Base-by-base conservation (phyloP, 2,888 invertebrate genomes). In the Arrhopalites spinosus region DNA sequence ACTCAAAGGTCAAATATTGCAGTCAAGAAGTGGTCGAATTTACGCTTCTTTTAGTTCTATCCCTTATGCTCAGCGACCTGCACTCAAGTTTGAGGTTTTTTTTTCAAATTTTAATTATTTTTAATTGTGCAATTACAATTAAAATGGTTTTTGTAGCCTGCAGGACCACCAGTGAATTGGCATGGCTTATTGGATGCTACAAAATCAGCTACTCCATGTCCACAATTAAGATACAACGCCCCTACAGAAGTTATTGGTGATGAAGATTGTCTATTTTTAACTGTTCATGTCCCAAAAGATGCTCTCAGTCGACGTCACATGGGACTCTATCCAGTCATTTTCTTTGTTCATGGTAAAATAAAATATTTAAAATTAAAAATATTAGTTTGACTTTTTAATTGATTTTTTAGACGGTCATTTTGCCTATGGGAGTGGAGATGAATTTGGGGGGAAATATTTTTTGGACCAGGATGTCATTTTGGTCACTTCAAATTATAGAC, bases 231-330 rank as follows among this genome's bases (percentile, higher is more conserved):
- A 23, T 53, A 25, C 20, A 29, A 25, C 7, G 53, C 50, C 25
- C 53, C 66, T 2, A 30, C 29, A 36, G 67, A 67, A 23, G 13
- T 74, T 5, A 23, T 74, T 25, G 74, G 74, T 30, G 53, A 74
- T 25, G 74, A 66, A 15, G 68, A 74, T 50, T 73, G 73, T 50
- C 50, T 73, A 1, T 56, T 67, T 43, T 29, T 74, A 8, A 67
- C 67, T 13, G 74, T 74, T 13, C 53, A 74, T 29, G 23, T 43
- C 11, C 74, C 74, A 27, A 56, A 29, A 27, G 69, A 70, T n/a
- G 69, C 69, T 0, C 45, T 70, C 29, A n/a, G 69, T 13, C n/a
- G 69, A 56, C 8, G 56, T 13, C 15, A 47, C 2, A n/a, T 29
- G 15, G 69, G 69, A 20, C 2, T 56, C 1, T 70, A 47, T 29